Conservation (phyloP, 2,797 vertebrate genomes). For the Pipistrellus pygmaeus region DNA sequence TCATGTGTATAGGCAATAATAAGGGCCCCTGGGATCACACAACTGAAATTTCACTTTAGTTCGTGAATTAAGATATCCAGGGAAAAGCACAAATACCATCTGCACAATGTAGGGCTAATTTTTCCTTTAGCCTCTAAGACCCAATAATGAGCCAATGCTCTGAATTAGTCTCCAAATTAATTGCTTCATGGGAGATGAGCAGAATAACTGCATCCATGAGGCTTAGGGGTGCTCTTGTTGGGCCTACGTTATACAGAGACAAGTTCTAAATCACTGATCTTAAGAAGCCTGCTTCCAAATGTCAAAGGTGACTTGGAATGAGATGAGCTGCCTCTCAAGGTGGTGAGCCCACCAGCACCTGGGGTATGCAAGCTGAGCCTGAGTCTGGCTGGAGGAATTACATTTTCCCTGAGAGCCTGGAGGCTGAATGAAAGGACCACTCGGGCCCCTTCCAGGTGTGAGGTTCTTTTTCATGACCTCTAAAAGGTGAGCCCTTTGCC, state of each 20-base stretch:
- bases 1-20: background rate
- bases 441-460: background rate
- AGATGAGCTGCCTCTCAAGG: accelerated
- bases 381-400: background rate
- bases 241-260: background rate
- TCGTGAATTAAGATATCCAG: slow-evolving; percentile 62
- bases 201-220: accelerated
- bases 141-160: slow-evolving; percentile 63
- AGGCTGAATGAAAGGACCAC: background rate
- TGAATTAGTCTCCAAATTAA: slow-evolving; percentile 63
- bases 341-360: background rate
- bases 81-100: slow-evolving; percentile 61
- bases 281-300: background rate
- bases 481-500: background rate
- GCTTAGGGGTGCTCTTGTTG: background rate
- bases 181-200: background rate
- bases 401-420: background rate
- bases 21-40: slow-evolving; percentile 55
- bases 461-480: background rate
- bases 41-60: slow-evolving; percentile 50
- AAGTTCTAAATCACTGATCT: background rate
- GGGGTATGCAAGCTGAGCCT: background rate
- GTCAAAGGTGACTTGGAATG: background rate
- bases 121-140: slow-evolving; percentile 67
- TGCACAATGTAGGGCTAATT: slow-evolving; percentile 46